Evolutionary conservation across 2,888 invertebrate species (phyloP).

Genomic region (Unio delphinus): DNA sequence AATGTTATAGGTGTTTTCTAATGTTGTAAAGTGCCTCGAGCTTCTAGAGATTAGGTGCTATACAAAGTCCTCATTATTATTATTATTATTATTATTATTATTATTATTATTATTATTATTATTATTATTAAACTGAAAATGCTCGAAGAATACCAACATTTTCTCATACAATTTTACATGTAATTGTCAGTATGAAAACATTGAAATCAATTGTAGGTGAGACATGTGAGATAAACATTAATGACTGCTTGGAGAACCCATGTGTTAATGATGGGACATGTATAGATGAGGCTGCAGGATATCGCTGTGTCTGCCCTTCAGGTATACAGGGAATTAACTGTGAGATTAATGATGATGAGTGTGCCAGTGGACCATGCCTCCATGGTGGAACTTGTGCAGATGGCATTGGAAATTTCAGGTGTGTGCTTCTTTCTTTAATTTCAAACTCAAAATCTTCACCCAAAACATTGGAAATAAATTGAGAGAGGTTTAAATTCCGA

Average conservation of each 20-base stretch:
- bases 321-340: constrained; percentile 53
- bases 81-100: too few relatives aligned
- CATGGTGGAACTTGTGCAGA: constrained; percentile 63
- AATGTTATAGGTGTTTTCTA: too few relatives aligned
- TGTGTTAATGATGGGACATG: constrained; percentile 56
- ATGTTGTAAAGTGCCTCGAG: too few relatives aligned
- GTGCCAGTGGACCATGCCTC: constrained; percentile 72
- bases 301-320: constrained; percentile 43
- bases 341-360: constrained; percentile 73
- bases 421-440: constrained; percentile 4
- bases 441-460: too few relatives aligned
- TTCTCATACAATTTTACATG: background rate
- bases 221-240: constrained; percentile 44
- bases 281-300: constrained; percentile 55
- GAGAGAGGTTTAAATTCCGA: too few relatives aligned
- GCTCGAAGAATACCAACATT: background rate
- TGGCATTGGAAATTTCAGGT: constrained; percentile 47
- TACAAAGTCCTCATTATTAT: too few relatives aligned
- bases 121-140: too few relatives aligned
- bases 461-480: too few relatives aligned
- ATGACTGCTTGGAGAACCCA: constrained; percentile 46
- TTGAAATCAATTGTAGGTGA: constrained; percentile 68
- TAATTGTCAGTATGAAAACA: background rate
- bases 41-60: too few relatives aligned
- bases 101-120: too few relatives aligned